Evolutionary conservation across 2,797 vertebrate genomes (phyloP), one percentile per base, ranked within the genome.

Genomic region (Melanotaenia maccullochi): DNA sequence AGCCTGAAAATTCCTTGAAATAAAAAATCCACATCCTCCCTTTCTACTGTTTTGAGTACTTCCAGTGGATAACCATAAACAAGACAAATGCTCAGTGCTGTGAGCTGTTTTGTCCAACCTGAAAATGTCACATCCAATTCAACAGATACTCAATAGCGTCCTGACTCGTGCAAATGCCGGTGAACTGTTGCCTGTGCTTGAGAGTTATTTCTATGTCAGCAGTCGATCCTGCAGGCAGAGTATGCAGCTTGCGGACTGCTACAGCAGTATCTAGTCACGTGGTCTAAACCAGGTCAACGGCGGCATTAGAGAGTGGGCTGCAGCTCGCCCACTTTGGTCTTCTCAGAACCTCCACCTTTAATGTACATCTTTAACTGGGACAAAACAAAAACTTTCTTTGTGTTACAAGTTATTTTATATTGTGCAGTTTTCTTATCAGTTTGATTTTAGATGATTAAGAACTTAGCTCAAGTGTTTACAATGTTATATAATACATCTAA

Each of bases 71-170:
- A 73, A 73, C 55, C 70, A 65, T 33, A 32, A 78, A 71, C 71
- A 59, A 74, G 78, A 32, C 75, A 67, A 76, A 79, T 1, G 58
- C 68, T 68, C 62, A 38, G 60, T 49, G 73, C 82, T 67, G 71
- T 58, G 72, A 83, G 78, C 73, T 62, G 64, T 75, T 80, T 84
- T 65, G 64, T 75, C 69, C 81, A 88, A 91, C 85, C 87, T 82
- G 81, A 90, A 91, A 91, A 89, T 86, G 87, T 92, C 90, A 89
- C 82, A 86, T 88, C 52, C 71, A 85, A 87, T 92, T 85, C 74
- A 80, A 66, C 58, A 85, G 74, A 83, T 66, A 32, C 73, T 83
- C 83, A 77, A 73, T 76, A 62, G 61, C 74, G 60, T 61, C 76
- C 73, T 78, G 68, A 82, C 81, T 85, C 16, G 58, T 13, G 16